Base-by-base conservation (phyloP, 92 coral and sea anemone species). In the Desmophyllum pertusum region DNA sequence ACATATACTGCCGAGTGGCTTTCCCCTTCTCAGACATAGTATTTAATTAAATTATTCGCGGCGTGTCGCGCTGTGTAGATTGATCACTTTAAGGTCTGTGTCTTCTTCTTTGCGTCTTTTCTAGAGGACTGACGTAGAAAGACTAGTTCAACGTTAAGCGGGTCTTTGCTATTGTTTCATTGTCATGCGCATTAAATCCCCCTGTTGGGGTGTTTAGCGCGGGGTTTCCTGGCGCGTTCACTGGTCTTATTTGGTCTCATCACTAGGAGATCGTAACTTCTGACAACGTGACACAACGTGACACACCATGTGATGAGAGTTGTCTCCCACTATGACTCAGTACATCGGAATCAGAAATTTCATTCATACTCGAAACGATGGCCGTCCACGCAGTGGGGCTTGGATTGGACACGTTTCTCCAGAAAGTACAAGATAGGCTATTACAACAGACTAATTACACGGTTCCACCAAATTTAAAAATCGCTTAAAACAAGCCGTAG, bases 391-490 rank as follows among this genome's bases (percentile, higher is more conserved):
- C n/a, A n/a, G 89, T 8, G 77, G 90, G n/a, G n/a, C n/a, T n/a
- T 31, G 90, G 96, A 68, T 81, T 95, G 74, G 94, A 87, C 68
- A 83, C 59, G 74, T 91, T 93, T 83, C 86, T 95, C 13, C 89
- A 84, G 75, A 88, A 91, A 50, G 89, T 93, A 68, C 91, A 91
- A 62, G 88, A 91, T 52, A 77, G 89, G n/a, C 19, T 93, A 87
- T 79, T 95, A 82, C 81, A 46, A n/a, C n/a, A n/a, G n/a, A n/a
- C n/a, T n/a, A n/a, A n/a, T n/a, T n/a, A n/a, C n/a, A n/a, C n/a
- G 83, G 59, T 83, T 89, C 23, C 88, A 89, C 52, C 98, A 97
- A 9, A 75, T 80, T 42, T n/a, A n/a, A 62, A 76, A 13, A 76
- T 93, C 43, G 84, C 86, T 31, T 43, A 72, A n/a, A n/a, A n/a